phyloP scores from a whole-genome alignment of 2,797 vertebrate genomes.

The Gymnoscopelus microlampas region DNA sequence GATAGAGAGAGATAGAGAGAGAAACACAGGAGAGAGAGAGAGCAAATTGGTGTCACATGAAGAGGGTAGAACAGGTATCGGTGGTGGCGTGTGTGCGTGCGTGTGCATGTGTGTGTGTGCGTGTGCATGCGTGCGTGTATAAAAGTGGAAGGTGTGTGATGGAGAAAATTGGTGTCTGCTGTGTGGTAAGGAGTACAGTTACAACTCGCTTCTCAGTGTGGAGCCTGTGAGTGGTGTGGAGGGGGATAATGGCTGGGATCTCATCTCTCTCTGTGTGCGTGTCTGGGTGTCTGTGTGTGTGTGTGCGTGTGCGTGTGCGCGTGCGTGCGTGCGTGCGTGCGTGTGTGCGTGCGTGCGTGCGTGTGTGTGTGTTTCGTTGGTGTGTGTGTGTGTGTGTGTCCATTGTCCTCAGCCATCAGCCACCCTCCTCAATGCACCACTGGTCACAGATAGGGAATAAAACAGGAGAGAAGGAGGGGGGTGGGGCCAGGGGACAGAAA shows the following conservation, averaged over 20 bases:
- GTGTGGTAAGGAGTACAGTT: too few species aligned
- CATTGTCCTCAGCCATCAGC: constrained; percentile 9
- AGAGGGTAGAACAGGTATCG: too few species aligned
- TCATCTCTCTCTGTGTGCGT: background rate
- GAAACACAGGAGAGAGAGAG: too few species aligned
- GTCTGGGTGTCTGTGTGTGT: background rate
- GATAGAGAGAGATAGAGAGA: too few species aligned
- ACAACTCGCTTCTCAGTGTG: too few species aligned
- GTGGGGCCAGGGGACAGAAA: too few species aligned
- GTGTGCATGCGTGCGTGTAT: background rate
- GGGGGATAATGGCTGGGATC: background rate
- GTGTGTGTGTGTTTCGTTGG: constrained; percentile 10
- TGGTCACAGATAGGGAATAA: constrained; percentile 45
- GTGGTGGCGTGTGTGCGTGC: background rate
- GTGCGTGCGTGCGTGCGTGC: constrained; percentile 7
- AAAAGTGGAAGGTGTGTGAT: background rate
- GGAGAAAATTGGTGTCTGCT: background rate
- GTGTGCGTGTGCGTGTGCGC: constrained; percentile 2
- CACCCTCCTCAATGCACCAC: constrained; percentile 22
- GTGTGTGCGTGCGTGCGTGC: constrained; percentile 22
- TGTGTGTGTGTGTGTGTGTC: constrained; percentile 23
- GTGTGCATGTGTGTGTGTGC: background rate
- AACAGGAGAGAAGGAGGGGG: constrained; percentile 46
- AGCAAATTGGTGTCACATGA: too few species aligned
- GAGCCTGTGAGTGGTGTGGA: too few species aligned